Evolutionary conservation across 2,888 invertebrate species (phyloP), one percentile per base, ranked within the genome.

Genomic region (Agrochola circellaris): DNA sequence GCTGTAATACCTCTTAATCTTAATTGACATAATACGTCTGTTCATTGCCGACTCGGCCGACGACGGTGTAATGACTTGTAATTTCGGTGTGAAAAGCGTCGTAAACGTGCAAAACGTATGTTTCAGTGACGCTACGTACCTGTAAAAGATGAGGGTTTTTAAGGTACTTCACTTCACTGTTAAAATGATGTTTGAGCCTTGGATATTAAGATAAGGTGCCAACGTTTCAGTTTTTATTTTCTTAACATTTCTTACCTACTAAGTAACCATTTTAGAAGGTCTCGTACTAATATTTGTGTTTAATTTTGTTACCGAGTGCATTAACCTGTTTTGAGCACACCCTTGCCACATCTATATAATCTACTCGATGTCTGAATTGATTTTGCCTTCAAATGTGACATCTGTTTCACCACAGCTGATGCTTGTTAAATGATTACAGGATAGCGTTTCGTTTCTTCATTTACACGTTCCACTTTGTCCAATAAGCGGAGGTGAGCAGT

Each of bases 381-480:
- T 95, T 92, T 95, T 93, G 91, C 95, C 94, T 95, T 96, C 94
- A 88, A 90, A 92, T 89, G 89, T 93, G 92, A 90, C 93, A 93
- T 93, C 88, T 91, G 91, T 95, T 94, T 93, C 93, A 91, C 93
- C 91, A 95, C 90, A 91, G 89, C 86, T 90, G 90, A 90, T 90
- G 91, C 89, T 91, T 92, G 93, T 95, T 94, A 94, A 95, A 94
- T 92, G 91, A 92, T 92, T 92, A 91, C 91, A 93, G 95, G 94
- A 93, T 92, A 92, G 91, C 91, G 92, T 93, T 94, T 94, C 92
- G 93, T 92, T 94, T 94, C 94, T 95, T 94, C 94, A 95, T 95
- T 95, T 94, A 92, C 95, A 95, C 95, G 95, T 95, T 94, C 95
- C 95, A 96, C 92, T 95, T 96, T 93, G 94, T 92, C 90, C 95